Conservation (phyloP, 1,140 invertebrate species). For the Drosophila sechellia region DNA sequence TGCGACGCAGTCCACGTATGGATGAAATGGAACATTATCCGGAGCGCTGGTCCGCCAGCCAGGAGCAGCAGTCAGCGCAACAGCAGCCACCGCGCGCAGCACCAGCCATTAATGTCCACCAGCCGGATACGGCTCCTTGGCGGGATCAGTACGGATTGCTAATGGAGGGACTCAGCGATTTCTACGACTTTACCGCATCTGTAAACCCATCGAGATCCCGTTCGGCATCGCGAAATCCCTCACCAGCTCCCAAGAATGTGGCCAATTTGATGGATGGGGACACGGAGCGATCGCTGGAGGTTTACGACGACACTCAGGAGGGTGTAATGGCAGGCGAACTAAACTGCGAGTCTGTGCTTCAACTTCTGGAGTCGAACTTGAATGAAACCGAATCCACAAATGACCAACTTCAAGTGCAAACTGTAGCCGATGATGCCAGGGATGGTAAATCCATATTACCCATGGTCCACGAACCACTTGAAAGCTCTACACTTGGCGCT, state of each 20-base stretch:
- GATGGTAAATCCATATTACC: conserved; percentile 32
- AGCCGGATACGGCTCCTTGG: conserved; percentile 73
- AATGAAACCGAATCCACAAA: conserved; percentile 19
- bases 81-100: conserved; percentile 2
- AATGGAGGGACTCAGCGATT: conserved; percentile 80
- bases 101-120: conserved; percentile 54
- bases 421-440: conserved; percentile 59
- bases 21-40: conserved; percentile 80
- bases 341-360: conserved; percentile 57
- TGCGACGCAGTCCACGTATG: conserved; percentile 77
- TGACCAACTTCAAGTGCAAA: conserved; percentile 40
- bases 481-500: neutral
- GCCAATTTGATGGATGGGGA: conserved; percentile 60
- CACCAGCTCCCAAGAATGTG: conserved; percentile 68
- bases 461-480: conserved; percentile 50
- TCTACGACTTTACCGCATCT: conserved; percentile 81
- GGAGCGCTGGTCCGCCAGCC: conserved; percentile 68
- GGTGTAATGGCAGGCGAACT: conserved; percentile 48
- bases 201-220: conserved; percentile 75
- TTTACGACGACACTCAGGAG: conserved; percentile 67
- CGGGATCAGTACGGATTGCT: conserved; percentile 72
- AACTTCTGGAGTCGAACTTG: conserved; percentile 55
- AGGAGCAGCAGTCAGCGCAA: conserved; percentile 19
- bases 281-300: conserved; percentile 46
- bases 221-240: conserved; percentile 62